phyloP scores from a whole-genome alignment of 53 echinoderm and acorn worm species.

The Glandiceps talaboti region DNA sequence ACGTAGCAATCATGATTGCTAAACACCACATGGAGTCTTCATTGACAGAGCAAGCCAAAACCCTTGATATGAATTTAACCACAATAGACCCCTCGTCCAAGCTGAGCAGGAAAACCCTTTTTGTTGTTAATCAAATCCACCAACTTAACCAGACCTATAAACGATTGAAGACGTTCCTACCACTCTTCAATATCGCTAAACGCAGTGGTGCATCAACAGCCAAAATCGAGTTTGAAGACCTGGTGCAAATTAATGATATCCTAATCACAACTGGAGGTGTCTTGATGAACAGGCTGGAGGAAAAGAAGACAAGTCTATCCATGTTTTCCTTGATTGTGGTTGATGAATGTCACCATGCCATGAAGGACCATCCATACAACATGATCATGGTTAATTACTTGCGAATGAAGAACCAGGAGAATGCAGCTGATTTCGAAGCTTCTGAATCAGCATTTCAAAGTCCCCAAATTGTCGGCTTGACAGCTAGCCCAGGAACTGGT shows the following conservation, averaged over 20 bases:
- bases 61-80: not conserved
- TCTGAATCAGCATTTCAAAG: slow-evolving; percentile 1
- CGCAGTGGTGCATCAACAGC: slow-evolving; percentile 13
- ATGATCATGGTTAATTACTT: slow-evolving; percentile 28
- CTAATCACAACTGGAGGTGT: slow-evolving; percentile 51
- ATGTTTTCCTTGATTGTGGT: slow-evolving; percentile 41
- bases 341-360: slow-evolving; percentile 59
- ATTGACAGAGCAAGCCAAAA: not conserved
- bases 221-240: slow-evolving; percentile 14
- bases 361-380: slow-evolving; percentile 36
- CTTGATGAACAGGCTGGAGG: slow-evolving; percentile 43
- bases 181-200: not conserved
- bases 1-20: slow-evolving; percentile 45
- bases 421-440: no score
- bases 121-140: slow-evolving; percentile 20
- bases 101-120: not conserved
- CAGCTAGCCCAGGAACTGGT: slow-evolving; percentile 66
- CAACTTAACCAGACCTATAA: slow-evolving; percentile 48
- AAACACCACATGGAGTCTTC: slow-evolving; percentile 14
- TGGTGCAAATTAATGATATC: slow-evolving; percentile 34
- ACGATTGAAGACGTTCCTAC: slow-evolving; percentile 36
- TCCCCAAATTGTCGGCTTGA: slow-evolving; percentile 65
- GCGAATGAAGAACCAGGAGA: no score
- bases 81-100: no score
- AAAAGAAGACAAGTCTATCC: slow-evolving; percentile 20